Evolutionary conservation across 2,113 vertebrate species (phyloP).

Genomic region (Clarias batrachus): DNA sequence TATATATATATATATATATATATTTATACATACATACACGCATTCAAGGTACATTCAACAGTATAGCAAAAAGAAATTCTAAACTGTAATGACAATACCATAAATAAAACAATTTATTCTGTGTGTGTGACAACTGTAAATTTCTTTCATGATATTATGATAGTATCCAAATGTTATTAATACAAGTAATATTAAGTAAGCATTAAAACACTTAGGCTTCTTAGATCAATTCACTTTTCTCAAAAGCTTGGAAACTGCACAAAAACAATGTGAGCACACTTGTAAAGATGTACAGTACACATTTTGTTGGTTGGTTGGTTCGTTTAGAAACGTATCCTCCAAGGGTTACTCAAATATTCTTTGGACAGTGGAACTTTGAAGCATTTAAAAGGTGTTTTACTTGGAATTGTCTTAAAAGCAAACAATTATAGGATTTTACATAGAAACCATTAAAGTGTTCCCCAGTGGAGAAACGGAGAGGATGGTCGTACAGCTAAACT

Average conservation of each 20-base stretch:
- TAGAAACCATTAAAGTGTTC: neutral
- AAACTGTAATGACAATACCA: slow-evolving; percentile 32
- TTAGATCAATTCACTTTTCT: neutral
- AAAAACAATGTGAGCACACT: neutral
- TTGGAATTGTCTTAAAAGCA: neutral
- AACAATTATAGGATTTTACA: neutral
- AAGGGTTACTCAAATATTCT: neutral
- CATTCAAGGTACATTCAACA: neutral
- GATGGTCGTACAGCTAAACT: neutral
- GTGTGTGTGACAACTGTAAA: slow-evolving; percentile 5
- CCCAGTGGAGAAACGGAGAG: neutral
- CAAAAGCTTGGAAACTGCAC: neutral
- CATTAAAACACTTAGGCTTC: neutral
- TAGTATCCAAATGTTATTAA: neutral
- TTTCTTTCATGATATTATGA: neutral
- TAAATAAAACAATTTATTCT: slow-evolving; percentile 30
- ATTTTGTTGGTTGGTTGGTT: neutral
- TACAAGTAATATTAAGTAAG: too few relatives aligned
- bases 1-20: too few relatives aligned
- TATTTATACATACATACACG: too few relatives aligned
- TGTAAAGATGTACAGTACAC: neutral
- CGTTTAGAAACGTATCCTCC: neutral
- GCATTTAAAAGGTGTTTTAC: neutral
- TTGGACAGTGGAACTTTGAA: neutral
- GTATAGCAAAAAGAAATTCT: neutral